Percentiles rank a stretch among this genome's conserved stretches.
phyloP scores from a whole-genome alignment of 2,888 invertebrate species.

The Epinotia nisella region DNA sequence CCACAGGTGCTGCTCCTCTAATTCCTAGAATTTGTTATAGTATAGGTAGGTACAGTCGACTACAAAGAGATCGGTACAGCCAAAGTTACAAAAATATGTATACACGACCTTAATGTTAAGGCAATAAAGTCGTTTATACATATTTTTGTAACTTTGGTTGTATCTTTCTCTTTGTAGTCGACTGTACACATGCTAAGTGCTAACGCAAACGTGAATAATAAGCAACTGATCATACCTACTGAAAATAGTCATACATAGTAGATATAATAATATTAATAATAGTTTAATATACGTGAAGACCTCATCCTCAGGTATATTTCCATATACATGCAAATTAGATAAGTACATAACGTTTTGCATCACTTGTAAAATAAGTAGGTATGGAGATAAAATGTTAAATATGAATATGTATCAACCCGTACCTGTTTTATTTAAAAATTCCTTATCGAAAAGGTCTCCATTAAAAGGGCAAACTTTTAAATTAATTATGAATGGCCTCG shows the following conservation, averaged over 20 bases:
- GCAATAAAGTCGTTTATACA: too few species aligned
- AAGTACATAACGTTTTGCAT: conserved; percentile 25
- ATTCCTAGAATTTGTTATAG: neutral
- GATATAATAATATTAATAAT: neutral
- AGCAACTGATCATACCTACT: neutral
- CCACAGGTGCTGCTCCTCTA: neutral
- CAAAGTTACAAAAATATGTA: too few species aligned
- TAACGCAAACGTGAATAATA: neutral
- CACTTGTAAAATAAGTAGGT: conserved; percentile 34
- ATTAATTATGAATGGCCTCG: conserved; percentile 32
- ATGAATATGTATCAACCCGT: conserved; percentile 38
- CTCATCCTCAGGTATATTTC: conserved; percentile 10
- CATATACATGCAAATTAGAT: conserved; percentile 32
- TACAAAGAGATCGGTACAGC: too few species aligned
- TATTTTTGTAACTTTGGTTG: too few species aligned
- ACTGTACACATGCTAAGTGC: too few species aligned
- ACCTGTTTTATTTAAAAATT: conserved; percentile 41
- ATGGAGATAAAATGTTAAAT: conserved; percentile 40
- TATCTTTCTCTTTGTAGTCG: too few species aligned
- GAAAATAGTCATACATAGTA: neutral
- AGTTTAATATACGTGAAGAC: conserved; percentile 3
- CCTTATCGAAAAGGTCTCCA: conserved; percentile 39
- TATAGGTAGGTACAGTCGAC: neutral
- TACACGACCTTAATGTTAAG: too few species aligned
- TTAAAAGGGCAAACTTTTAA: conserved; percentile 42